Base-by-base conservation (phyloP, 2,888 invertebrate species). In the Torymus auratus region DNA sequence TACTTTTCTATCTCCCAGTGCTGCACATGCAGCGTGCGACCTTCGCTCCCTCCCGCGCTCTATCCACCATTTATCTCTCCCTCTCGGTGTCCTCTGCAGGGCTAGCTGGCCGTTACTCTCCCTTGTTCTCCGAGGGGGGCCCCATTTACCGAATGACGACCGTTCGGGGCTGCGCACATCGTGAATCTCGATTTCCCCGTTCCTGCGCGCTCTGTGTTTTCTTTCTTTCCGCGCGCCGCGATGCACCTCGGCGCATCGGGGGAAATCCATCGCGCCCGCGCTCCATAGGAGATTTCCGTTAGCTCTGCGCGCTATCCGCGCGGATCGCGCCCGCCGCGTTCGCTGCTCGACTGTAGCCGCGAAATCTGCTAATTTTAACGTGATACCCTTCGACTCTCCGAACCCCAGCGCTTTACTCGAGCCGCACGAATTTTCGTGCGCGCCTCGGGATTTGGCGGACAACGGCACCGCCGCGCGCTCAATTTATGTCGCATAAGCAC, bases 251-350 rank as follows among this genome's bases (percentile, higher is more conserved):
- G 28, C 11, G 13, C 17, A 61, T 62, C 65, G 52, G 20, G 64
- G 70, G 53, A 72, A 80, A 75, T 75, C 75, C 75, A 80, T 76
- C 68, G 76, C 68, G 53, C 60, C 68, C 65, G 80, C 60, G 70
- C 65, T 79, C 82, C 82, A 82, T 78, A 83, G 75, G 77, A 83
- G 84, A 85, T 85, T 84, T 85, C 84, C 85, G 85, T 85, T 85
- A 85, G 80, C 83, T 83, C 83, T 82, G 82, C 20, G 82, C 83
- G 82, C 83, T 85, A 85, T 85, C 85, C 83, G 64, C 75, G 84
- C 62, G 17, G n/a, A 74, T 74, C 28, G 72, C 41, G 17, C 69
- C 28, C n/a, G n/a, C 53, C 68, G 13, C 70, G 65, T 83, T 84
- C 85, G 82, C 84, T 85, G 83, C 83, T 83, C 84, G 50, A 41